These are phyloP conservation scores for Desmodus rotundus DNA, from an alignment of 2,113 vertebrate species.

Conservation along the genomic window DNA sequence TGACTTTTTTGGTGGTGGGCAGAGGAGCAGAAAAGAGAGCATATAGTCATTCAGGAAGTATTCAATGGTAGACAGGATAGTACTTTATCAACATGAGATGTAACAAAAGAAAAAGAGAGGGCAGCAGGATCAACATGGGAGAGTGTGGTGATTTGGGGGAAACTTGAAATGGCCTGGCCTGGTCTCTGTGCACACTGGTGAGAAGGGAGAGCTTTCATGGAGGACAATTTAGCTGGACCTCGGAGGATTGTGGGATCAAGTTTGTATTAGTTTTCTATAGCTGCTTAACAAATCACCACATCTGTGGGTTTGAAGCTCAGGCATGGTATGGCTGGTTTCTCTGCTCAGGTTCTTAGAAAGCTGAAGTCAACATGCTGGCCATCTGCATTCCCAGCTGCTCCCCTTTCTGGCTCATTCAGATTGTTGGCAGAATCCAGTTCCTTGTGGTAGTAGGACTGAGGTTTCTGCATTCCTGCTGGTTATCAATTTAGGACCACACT, in stretches of 20 bases:
- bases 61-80: not conserved
- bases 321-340: not conserved
- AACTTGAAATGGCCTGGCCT: not conserved
- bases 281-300: not conserved
- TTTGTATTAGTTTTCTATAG: not conserved
- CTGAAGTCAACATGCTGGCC: not conserved
- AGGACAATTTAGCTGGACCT: not conserved
- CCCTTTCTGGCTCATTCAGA: not conserved
- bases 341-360: not conserved
- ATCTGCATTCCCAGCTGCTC: not conserved
- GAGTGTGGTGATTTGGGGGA: not conserved
- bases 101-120: too few relatives aligned
- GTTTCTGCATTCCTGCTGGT: not conserved
- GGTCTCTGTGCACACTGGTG: not conserved
- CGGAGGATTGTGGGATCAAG: not conserved
- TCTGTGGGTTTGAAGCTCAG: not conserved
- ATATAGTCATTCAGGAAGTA: not conserved
- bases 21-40: not conserved
- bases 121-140: not conserved
- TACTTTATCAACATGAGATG: not conserved
- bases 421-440: not conserved
- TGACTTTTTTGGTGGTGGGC: accelerated
- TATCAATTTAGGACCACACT: not conserved
- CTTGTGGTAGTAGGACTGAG: not conserved
- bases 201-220: not conserved